Evolutionary conservation across 2,888 invertebrate genomes (phyloP).

Genomic region (Tetramorium bicarinatum): DNA sequence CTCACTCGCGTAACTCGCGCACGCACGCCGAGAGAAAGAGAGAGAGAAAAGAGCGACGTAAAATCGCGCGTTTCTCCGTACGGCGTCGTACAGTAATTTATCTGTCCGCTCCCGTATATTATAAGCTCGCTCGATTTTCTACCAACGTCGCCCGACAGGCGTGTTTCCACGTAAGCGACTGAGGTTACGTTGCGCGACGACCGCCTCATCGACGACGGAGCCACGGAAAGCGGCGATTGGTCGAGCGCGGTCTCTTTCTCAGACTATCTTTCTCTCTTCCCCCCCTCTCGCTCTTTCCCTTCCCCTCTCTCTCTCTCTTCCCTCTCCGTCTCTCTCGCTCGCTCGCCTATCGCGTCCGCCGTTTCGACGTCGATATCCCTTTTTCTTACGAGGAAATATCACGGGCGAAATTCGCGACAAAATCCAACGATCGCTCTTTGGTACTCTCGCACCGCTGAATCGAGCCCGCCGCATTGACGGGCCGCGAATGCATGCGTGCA

Average conservation of each 20-base stretch:
- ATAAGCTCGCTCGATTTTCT: constrained; percentile 24
- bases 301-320: not conserved
- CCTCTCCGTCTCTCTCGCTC: constrained; percentile 48
- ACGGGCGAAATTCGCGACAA: not conserved
- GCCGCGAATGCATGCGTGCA: constrained; percentile 48
- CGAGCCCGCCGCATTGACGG: not conserved
- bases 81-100: not conserved
- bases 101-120: not conserved
- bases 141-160: constrained; percentile 42
- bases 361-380: constrained; percentile 39
- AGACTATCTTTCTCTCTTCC: constrained; percentile 56
- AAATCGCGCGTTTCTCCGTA: constrained; percentile 7
- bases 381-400: constrained; percentile 29
- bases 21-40: not conserved
- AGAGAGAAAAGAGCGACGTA: not conserved
- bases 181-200: constrained; percentile 61
- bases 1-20: not conserved
- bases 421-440: constrained; percentile 1
- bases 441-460: not conserved
- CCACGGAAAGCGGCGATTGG: constrained; percentile 55
- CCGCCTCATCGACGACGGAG: constrained; percentile 68
- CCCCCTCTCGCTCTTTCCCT: not conserved
- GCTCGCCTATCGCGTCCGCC: constrained; percentile 57
- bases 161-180: constrained; percentile 54
- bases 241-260: constrained; percentile 52